Evolutionary conservation across 2,888 invertebrate genomes (phyloP), one percentile per base, ranked within the genome.

Genomic region (Craniophora ligustri): DNA sequence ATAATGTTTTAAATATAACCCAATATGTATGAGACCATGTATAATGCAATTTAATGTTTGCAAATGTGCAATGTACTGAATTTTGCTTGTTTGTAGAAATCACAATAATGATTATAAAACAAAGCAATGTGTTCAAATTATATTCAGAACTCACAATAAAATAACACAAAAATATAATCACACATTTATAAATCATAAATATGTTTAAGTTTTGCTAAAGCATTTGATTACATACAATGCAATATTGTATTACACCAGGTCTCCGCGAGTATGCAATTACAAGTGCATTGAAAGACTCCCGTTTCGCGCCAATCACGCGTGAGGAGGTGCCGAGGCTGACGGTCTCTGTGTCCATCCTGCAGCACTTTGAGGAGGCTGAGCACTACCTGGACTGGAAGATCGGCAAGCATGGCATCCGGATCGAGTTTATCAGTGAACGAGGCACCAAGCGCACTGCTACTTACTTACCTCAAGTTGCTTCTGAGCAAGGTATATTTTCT

Each of bases 361-460:
- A 98, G 85, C 94, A 99, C 87, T 99, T 99, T 88, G 99, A 99
- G 92, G 98, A 98, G 81, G 99, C 98, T 0, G 95, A 95, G 53
- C 97, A 99, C 86, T 99, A 98, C 90, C 94, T 98, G 69, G 99
- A 99, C 91, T 99, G 99, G 99, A 97, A 98, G 94, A 96, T 98
- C 57, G 99, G 99, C 40, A 95, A 97, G 50, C 99, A 99, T 88
- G 99, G 99, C 55, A 99, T 99, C 81, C 95, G 99, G 48, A 99
- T 99, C 76, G 99, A 99, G 93, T 99, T 99, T 86, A 93, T 96
- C 69, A 98, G 97, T 86, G 99, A 99, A 85, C 96, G 98, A 81
- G 97, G 99, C 67, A 96, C 97, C 79, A 98, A 98, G 87, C 96
- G 98, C 82, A 99, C 98, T 69, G 99, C 99, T 82, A 99, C 99